A percentile compares a stretch with the other conserved stretches of the same genome.
These are phyloP conservation scores for Drosophila pandora DNA, from an alignment of 1,140 invertebrate genomes.

Conservation along the genomic window DNA sequence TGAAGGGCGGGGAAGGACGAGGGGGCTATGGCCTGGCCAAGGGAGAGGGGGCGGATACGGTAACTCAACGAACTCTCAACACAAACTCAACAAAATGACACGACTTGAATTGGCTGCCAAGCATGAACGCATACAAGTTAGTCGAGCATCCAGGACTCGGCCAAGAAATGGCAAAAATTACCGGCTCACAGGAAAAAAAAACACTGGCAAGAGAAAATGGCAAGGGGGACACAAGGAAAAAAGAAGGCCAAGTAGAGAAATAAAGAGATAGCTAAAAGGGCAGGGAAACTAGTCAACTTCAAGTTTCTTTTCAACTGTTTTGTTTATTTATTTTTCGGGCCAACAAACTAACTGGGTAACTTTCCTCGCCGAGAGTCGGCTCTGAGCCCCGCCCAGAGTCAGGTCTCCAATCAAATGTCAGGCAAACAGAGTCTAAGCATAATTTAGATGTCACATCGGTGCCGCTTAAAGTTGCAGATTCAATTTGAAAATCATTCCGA, in stretches of 20 bases:
- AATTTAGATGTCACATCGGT: constrained; percentile 63
- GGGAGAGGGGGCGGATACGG: constrained; percentile 17
- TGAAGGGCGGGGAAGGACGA: background rate
- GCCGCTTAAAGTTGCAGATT: constrained; percentile 51
- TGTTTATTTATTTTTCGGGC: constrained; percentile 61
- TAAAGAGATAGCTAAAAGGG: constrained; percentile 9
- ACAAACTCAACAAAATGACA: constrained; percentile 80
- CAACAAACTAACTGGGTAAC: constrained; percentile 47
- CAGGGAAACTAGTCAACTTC: constrained; percentile 38
- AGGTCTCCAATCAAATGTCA: constrained; percentile 66
- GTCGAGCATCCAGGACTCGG: constrained; percentile 55
- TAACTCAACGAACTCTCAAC: constrained; percentile 72
- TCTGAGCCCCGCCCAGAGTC: background rate
- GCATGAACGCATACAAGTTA: constrained; percentile 76
- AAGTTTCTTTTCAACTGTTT: constrained; percentile 49
- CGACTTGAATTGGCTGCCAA: constrained; percentile 80
- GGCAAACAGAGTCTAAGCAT: constrained; percentile 54
- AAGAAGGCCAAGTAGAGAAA: constrained; percentile 20
- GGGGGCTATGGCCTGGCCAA: background rate
- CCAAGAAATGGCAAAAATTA: constrained; percentile 60
- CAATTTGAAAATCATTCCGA: constrained; percentile 25
- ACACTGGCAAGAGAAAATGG: background rate
- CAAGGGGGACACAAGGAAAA: background rate
- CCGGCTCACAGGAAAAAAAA: constrained; percentile 34
- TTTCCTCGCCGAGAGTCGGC: constrained; percentile 8